Percentiles rank a stretch among this genome's conserved stretches.
Conservation (phyloP, 2,888 invertebrate genomes). For the Abscondita cerata region DNA sequence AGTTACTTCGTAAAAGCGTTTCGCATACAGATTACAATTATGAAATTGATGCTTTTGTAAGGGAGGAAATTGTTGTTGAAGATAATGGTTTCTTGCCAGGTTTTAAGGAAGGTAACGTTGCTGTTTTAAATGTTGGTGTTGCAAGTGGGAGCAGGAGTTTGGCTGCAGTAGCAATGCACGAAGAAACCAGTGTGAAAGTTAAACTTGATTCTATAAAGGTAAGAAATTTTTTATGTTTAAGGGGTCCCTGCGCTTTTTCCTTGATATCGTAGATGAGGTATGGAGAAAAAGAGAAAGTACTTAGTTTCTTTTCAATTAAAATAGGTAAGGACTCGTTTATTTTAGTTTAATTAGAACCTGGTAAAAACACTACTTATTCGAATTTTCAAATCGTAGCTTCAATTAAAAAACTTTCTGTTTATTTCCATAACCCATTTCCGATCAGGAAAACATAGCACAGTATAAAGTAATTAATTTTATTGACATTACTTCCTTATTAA, state of each 20-base stretch:
- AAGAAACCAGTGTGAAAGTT: conserved; percentile 50
- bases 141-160: conserved; percentile 47
- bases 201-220: conserved; percentile 56
- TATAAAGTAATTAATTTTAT: too few relatives aligned
- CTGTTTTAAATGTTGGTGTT: conserved; percentile 45
- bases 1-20: conserved; percentile 41
- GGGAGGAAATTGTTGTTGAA: conserved; percentile 46
- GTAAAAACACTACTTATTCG: too few relatives aligned
- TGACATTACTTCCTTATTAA: too few relatives aligned
- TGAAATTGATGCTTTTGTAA: conserved; percentile 42
- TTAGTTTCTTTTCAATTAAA: too few relatives aligned
- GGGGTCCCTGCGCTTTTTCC: not conserved
- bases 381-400: too few relatives aligned
- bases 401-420: too few relatives aligned
- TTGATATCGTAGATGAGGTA: not conserved
- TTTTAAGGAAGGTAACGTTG: conserved; percentile 48
- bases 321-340: too few relatives aligned
- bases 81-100: conserved; percentile 50
- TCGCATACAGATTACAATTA: conserved; percentile 34
- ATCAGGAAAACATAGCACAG: too few relatives aligned
- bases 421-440: too few relatives aligned
- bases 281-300: not conserved
- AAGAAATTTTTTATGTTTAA: too few relatives aligned
- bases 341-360: too few relatives aligned
- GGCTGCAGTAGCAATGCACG: conserved; percentile 55